Conservation (phyloP, 2,113 vertebrate genomes). For the Leptodactylus fuscus region DNA sequence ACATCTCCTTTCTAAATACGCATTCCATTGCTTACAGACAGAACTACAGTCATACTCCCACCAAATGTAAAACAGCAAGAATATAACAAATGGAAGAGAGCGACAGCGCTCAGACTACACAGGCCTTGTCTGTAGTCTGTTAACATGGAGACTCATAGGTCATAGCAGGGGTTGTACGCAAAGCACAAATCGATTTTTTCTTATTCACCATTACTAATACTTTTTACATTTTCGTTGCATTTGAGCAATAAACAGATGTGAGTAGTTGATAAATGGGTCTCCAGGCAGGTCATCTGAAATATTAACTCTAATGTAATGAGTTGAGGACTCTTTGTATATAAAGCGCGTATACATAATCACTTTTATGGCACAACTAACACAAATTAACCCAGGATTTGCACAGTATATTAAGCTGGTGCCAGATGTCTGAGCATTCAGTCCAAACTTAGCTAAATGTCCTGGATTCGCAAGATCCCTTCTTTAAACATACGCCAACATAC, state of each 20-base stretch:
- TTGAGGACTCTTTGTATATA: not conserved
- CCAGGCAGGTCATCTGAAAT: too few relatives aligned
- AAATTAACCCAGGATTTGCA: not conserved
- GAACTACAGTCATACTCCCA: too few relatives aligned
- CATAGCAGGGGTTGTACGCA: not conserved
- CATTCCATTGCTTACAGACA: too few relatives aligned
- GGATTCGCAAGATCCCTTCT: not conserved
- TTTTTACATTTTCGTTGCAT: not conserved
- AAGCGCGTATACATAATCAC: not conserved
- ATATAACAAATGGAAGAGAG: too few relatives aligned
- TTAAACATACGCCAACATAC: slow-evolving; percentile 36
- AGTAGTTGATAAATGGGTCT: too few relatives aligned
- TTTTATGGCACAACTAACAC: not conserved
- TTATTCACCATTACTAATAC: not conserved
- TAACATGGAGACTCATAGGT: not conserved
- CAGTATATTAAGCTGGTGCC: slow-evolving; percentile 33
- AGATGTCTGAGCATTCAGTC: slow-evolving; percentile 28
- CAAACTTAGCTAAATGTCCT: slow-evolving; percentile 37
- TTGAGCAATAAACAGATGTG: not conserved
- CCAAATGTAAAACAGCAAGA: too few relatives aligned
- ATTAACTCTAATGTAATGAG: not conserved
- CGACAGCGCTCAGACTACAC: too few relatives aligned
- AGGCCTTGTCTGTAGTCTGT: not conserved
- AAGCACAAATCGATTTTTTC: too few relatives aligned
- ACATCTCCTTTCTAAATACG: too few relatives aligned